These are phyloP conservation scores for Pseudopleuronectes americanus DNA, from an alignment of 2,797 vertebrate species.

Conservation along the genomic window DNA sequence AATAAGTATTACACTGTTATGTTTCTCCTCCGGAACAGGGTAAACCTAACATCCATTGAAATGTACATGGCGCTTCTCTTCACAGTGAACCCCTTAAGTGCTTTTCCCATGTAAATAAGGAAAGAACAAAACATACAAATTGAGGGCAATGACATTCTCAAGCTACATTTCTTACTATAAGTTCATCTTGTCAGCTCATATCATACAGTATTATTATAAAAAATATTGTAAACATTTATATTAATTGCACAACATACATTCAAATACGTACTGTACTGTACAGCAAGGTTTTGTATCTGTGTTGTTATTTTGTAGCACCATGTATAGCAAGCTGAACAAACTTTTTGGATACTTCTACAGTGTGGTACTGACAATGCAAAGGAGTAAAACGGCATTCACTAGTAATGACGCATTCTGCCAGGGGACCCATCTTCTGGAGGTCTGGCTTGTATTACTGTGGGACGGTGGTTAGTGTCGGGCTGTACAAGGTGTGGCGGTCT, in stretches of 20 bases:
- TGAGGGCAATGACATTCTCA: slow-evolving; percentile 57
- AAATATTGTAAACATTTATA: slow-evolving; percentile 87
- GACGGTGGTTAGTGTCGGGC: slow-evolving; percentile 43
- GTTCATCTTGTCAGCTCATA: slow-evolving; percentile 64
- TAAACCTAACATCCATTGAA: slow-evolving; percentile 58
- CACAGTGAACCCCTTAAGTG: slow-evolving; percentile 83
- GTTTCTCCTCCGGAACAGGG: slow-evolving; percentile 65
- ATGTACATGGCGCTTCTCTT: slow-evolving; percentile 61
- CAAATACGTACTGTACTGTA: slow-evolving; percentile 85
- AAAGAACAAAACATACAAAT: slow-evolving; percentile 63
- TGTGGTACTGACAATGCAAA: slow-evolving; percentile 65
- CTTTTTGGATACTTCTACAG: slow-evolving; percentile 70
- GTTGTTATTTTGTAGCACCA: slow-evolving; percentile 83
- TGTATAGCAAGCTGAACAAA: slow-evolving; percentile 76
- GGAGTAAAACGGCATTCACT: slow-evolving; percentile 63
- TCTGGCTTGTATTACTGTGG: slow-evolving; percentile 40
- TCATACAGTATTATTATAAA: slow-evolving; percentile 81
- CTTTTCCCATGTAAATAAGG: slow-evolving; percentile 73
- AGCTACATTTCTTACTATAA: slow-evolving; percentile 66
- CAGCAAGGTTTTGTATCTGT: slow-evolving; percentile 74
- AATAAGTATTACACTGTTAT: slow-evolving; percentile 68
- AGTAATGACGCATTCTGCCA: slow-evolving; percentile 21
- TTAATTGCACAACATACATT: slow-evolving; percentile 88
- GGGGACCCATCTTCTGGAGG: slow-evolving; percentile 6
- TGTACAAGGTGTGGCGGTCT: slow-evolving; percentile 37